A percentile compares a stretch with the other conserved stretches of the same genome.
Evolutionary conservation across 2,888 invertebrate species (phyloP).

Genomic region (Zonitis immaculata): DNA sequence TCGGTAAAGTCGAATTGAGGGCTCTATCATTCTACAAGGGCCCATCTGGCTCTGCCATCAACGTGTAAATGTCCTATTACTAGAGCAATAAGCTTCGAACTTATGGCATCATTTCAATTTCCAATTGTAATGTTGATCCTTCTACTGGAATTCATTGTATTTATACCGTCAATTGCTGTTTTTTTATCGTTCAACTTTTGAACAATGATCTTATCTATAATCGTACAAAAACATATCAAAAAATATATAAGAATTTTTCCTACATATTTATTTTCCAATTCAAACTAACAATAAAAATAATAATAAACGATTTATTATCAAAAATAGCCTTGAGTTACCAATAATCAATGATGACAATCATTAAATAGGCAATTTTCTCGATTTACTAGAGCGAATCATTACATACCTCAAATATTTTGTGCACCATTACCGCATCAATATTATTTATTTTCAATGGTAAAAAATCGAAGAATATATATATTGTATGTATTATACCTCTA

Average conservation of each 20-base stretch:
- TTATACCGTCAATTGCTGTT: conserved; percentile 29
- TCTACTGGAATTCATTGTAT: conserved; percentile 25
- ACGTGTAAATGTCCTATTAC: conserved; percentile 47
- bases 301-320: neutral
- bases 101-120: conserved; percentile 48
- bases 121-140: conserved; percentile 46
- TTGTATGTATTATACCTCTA: too few relatives aligned
- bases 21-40: conserved; percentile 27
- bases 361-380: too few relatives aligned
- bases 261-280: neutral
- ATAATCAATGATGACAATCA: neutral
- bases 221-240: neutral
- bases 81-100: conserved; percentile 43
- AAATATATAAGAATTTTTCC: neutral
- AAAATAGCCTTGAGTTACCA: neutral
- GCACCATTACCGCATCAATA: conserved; percentile 1
- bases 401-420: neutral
- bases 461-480: too few relatives aligned
- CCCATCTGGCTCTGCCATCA: conserved; percentile 41
- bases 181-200: conserved; percentile 33
- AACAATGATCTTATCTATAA: conserved; percentile 28
- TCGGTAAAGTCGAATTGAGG: conserved; percentile 19
- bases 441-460: too few relatives aligned
- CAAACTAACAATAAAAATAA: neutral
- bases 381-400: neutral